phyloP scores from a whole-genome alignment of 2,797 vertebrate genomes.

The Salmo trutta region DNA sequence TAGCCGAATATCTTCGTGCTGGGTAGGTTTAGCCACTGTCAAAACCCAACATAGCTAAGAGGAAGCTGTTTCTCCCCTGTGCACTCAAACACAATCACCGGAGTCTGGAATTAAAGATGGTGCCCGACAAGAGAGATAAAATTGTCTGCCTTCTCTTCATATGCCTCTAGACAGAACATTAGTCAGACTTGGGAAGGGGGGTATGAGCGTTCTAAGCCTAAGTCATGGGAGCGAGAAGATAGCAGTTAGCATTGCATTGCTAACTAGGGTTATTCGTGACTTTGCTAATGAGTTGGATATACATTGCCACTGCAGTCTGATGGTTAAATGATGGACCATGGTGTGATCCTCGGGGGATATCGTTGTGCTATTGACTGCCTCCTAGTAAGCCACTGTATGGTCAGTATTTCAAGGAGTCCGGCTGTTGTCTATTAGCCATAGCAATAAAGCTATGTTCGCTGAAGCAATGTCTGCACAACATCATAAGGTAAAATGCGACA shows the following conservation, averaged over 20 bases:
- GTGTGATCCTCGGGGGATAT: not conserved
- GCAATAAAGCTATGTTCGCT: not conserved
- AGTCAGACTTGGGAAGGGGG: slow-evolving; percentile 16
- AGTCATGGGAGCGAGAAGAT: not conserved
- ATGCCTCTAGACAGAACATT: not conserved
- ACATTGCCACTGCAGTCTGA: not conserved
- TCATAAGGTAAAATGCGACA: not conserved
- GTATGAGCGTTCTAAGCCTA: not conserved
- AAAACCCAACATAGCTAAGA: slow-evolving; percentile 27
- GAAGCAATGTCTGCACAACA: not conserved
- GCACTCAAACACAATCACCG: slow-evolving; percentile 29
- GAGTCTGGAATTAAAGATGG: slow-evolving; percentile 23
- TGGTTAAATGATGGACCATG: not conserved
- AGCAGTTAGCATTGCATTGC: not conserved
- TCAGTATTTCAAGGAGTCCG: not conserved
- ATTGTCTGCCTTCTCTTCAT: slow-evolving; percentile 2
- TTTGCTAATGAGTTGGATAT: slow-evolving; percentile 1
- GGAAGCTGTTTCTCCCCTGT: slow-evolving; percentile 26
- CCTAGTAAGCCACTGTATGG: not conserved
- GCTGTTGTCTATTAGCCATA: not conserved
- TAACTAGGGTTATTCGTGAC: not conserved
- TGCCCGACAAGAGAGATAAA: slow-evolving; percentile 26
- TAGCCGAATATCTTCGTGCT: slow-evolving; percentile 2
- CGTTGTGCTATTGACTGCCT: not conserved
- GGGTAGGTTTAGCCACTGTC: slow-evolving; percentile 47